Percentiles rank a stretch among this genome's conserved stretches.
Conservation (phyloP, 1,140 invertebrate genomes). For the Pachypeltis micranthus region DNA sequence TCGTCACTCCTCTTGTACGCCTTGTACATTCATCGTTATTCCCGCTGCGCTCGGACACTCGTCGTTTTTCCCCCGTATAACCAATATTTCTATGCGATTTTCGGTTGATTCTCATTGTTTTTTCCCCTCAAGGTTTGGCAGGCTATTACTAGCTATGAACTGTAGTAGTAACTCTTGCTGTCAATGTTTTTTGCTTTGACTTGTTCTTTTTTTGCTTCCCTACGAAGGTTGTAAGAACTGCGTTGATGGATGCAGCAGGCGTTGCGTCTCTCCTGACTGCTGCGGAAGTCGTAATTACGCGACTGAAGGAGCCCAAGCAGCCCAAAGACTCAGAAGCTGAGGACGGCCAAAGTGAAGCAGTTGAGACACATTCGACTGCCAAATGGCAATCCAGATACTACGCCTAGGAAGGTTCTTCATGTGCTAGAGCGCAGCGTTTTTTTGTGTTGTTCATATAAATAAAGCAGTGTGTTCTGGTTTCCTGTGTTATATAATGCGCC, state of each 20-base stretch:
- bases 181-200: not conserved
- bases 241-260: not conserved
- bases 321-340: not conserved
- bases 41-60: too few species aligned
- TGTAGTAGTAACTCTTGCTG: not conserved
- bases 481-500: too few species aligned
- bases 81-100: too few species aligned
- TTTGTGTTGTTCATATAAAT: too few species aligned
- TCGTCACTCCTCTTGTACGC: too few species aligned
- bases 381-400: not conserved
- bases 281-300: not conserved
- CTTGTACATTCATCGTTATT: too few species aligned
- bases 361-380: not conserved
- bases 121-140: not conserved
- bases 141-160: not conserved
- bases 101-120: not conserved
- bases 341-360: not conserved
- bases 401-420: too few species aligned
- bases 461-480: too few species aligned
- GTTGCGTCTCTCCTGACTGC: not conserved
- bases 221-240: not conserved
- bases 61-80: too few species aligned
- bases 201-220: not conserved
- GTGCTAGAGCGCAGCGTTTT: too few species aligned
- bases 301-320: not conserved